Percentiles rank a stretch among this genome's conserved stretches.
Conservation (phyloP, 2,888 invertebrate species). For the Nudaria mundana region DNA sequence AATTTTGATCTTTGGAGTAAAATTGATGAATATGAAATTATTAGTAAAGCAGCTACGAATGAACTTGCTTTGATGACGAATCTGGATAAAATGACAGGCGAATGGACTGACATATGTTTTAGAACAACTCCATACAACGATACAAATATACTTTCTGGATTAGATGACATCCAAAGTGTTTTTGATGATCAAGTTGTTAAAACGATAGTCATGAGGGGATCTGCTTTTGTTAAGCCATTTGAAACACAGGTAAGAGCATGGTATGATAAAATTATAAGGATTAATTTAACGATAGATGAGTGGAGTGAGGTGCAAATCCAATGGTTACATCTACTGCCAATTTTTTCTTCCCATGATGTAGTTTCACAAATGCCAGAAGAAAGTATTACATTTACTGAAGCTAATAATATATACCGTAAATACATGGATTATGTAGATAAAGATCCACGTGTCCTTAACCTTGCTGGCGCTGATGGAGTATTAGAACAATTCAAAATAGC, state of each 20-base stretch:
- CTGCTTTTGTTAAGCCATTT: slow-evolving; percentile 92
- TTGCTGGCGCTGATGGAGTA: slow-evolving; percentile 84
- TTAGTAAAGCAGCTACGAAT: slow-evolving; percentile 91
- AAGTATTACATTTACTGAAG: slow-evolving; percentile 87
- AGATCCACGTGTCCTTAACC: slow-evolving; percentile 84
- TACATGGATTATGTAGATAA: slow-evolving; percentile 83
- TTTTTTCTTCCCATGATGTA: slow-evolving; percentile 93
- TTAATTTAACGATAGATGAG: slow-evolving; percentile 88
- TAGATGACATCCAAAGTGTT: slow-evolving; percentile 90
- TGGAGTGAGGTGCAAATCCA: slow-evolving; percentile 93
- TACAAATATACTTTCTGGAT: slow-evolving; percentile 83
- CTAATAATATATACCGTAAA: slow-evolving; percentile 84
- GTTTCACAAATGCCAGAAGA: slow-evolving; percentile 93
- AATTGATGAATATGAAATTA: slow-evolving; percentile 90
- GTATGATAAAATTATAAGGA: slow-evolving; percentile 87
- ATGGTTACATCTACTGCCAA: slow-evolving; percentile 92
- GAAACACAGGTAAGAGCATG: slow-evolving; percentile 85
- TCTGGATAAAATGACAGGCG: slow-evolving; percentile 88
- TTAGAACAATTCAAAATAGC: slow-evolving; percentile 87
- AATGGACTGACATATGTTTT: slow-evolving; percentile 89
- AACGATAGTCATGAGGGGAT: slow-evolving; percentile 91
- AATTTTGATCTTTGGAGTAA: slow-evolving; percentile 85
- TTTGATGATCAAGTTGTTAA: slow-evolving; percentile 92
- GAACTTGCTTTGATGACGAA: slow-evolving; percentile 87
- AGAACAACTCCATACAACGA: slow-evolving; percentile 87